Conservation (phyloP, 2,797 vertebrate genomes). For the Microctenopoma lineatum region DNA sequence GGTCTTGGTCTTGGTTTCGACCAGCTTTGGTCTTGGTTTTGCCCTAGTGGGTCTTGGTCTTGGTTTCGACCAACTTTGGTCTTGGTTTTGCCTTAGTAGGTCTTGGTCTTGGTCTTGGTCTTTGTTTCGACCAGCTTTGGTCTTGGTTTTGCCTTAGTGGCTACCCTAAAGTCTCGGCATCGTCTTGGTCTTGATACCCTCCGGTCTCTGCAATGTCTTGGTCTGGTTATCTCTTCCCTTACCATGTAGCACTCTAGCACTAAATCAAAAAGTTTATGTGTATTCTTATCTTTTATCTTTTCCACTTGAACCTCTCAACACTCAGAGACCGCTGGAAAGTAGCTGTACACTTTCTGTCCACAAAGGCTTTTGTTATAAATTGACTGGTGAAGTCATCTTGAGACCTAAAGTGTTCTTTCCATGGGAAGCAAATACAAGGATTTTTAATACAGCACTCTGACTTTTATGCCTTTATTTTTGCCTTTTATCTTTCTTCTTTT, state of each 20-base stretch:
- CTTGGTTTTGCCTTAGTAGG: too few species aligned
- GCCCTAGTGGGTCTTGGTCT: too few species aligned
- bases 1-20: too few species aligned
- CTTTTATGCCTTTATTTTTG: slow-evolving; percentile 15
- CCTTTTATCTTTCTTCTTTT: slow-evolving; percentile 27
- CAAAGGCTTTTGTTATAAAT: slow-evolving; percentile 13
- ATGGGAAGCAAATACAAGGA: slow-evolving; percentile 25
- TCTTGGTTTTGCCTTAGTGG: too few species aligned
- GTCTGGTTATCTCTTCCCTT: background rate
- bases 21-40: too few species aligned
- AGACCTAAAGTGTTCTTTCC: slow-evolving; percentile 28
- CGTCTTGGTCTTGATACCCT: too few species aligned
- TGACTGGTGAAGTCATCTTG: slow-evolving; percentile 13
- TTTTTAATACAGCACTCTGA: slow-evolving; percentile 10
- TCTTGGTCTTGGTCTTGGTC: too few species aligned
- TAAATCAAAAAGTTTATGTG: background rate
- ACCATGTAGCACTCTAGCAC: background rate
- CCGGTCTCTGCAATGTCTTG: too few species aligned
- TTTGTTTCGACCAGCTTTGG: too few species aligned
- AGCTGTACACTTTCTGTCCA: slow-evolving; percentile 8
- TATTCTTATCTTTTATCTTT: background rate
- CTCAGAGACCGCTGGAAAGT: slow-evolving; percentile 10
- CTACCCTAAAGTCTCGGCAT: too few species aligned
- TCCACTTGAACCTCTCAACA: background rate
- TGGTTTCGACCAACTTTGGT: too few species aligned